Percentiles rank a stretch among this genome's conserved stretches.
Conservation (phyloP, 1,140 invertebrate species). For the Drosophila parabipectinata region DNA sequence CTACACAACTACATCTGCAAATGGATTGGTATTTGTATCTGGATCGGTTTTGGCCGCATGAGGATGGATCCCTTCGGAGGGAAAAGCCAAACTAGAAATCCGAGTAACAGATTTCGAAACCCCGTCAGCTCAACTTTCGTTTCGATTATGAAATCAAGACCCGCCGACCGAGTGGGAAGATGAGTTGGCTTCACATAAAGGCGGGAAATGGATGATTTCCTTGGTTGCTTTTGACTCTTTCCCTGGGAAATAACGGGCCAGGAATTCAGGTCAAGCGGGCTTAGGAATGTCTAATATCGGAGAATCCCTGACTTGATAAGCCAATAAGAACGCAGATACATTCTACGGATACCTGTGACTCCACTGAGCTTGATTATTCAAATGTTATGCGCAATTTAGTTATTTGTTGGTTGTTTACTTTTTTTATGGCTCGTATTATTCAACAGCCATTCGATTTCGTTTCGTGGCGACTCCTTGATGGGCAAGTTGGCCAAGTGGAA, state of each 20-base stretch:
- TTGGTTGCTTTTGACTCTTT: slow-evolving; percentile 13
- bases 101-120: slow-evolving; percentile 48
- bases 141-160: slow-evolving; percentile 51
- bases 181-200: slow-evolving; percentile 1
- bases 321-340: slow-evolving; percentile 6
- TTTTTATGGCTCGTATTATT: slow-evolving; percentile 39
- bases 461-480: slow-evolving; percentile 72
- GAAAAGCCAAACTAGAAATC: slow-evolving; percentile 32
- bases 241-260: slow-evolving; percentile 16
- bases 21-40: slow-evolving; percentile 7
- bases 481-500: slow-evolving; percentile 70
- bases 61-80: slow-evolving; percentile 22
- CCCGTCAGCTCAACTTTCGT: slow-evolving; percentile 35
- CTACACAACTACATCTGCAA: slow-evolving; percentile 10
- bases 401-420: slow-evolving; percentile 35
- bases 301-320: slow-evolving; percentile 37
- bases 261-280: slow-evolving; percentile 66
- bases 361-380: slow-evolving; percentile 51
- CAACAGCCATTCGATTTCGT: slow-evolving; percentile 71
- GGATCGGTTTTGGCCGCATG: not conserved
- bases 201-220: slow-evolving; percentile 24
- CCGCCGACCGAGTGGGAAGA: slow-evolving; percentile 18
- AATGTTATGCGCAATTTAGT: slow-evolving; percentile 60
- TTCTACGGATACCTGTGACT: slow-evolving; percentile 17
- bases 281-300: slow-evolving; percentile 15